A percentile compares a stretch with the other conserved stretches of the same genome.
These are phyloP conservation scores for Drosophila quinaria DNA, from an alignment of 2,888 invertebrate genomes.

Conservation along the genomic window DNA sequence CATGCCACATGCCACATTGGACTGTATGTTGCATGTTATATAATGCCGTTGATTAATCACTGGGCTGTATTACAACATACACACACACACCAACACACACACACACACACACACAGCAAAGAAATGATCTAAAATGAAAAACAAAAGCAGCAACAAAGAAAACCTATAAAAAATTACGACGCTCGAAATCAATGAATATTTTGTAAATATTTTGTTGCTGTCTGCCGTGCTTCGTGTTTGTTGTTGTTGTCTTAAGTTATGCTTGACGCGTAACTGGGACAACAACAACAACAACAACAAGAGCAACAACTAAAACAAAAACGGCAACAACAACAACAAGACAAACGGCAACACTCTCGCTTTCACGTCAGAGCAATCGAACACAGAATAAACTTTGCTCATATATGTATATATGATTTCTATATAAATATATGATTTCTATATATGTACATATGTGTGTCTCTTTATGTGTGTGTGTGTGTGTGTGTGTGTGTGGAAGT, in stretches of 20 bases:
- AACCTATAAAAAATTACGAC: slow-evolving; percentile 23
- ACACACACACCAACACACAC: slow-evolving; percentile 22
- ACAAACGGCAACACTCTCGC: slow-evolving; percentile 68
- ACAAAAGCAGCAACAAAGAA: slow-evolving; percentile 29
- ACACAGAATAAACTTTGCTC: slow-evolving; percentile 62
- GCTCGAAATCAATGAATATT: slow-evolving; percentile 73
- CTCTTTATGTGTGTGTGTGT: neutral
- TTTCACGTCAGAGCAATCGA: slow-evolving; percentile 70
- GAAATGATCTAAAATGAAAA: slow-evolving; percentile 61
- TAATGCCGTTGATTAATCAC: slow-evolving; percentile 48
- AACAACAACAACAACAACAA: slow-evolving; percentile 37
- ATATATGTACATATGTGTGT: neutral
- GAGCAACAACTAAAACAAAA: slow-evolving; percentile 8
- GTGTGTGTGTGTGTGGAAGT: slow-evolving; percentile 7
- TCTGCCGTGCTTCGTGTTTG: slow-evolving; percentile 26
- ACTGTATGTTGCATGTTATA: slow-evolving; percentile 33
- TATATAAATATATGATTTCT: neutral
- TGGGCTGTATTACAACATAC: slow-evolving; percentile 49
- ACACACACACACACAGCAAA: slow-evolving; percentile 20
- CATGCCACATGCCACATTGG: slow-evolving; percentile 14
- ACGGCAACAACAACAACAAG: slow-evolving; percentile 36
- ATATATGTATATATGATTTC: slow-evolving; percentile 12
- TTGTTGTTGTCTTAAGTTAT: slow-evolving; percentile 65
- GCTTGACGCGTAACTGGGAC: slow-evolving; percentile 81
- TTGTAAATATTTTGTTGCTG: slow-evolving; percentile 41